Conservation (phyloP, 2,888 invertebrate genomes). For the Amphipoea lucens region DNA sequence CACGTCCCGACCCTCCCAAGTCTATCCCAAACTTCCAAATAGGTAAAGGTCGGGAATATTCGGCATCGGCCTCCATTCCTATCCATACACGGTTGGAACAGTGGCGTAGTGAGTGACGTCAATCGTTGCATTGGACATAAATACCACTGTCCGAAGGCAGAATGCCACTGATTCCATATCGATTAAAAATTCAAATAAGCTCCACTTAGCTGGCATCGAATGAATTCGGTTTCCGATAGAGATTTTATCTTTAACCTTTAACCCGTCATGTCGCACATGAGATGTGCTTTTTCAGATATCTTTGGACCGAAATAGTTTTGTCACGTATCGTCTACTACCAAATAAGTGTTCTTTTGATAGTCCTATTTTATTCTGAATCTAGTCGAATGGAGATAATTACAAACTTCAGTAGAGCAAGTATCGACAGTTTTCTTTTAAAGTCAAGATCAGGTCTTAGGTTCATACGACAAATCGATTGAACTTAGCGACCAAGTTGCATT, state of each 20-base stretch:
- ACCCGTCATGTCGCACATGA: not conserved
- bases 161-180: slow-evolving; percentile 15
- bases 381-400: not conserved
- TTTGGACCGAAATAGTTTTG: not conserved
- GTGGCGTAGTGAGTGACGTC: slow-evolving; percentile 49
- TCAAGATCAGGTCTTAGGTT: not conserved
- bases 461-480: not conserved
- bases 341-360: not conserved
- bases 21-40: slow-evolving; percentile 14
- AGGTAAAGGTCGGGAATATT: slow-evolving; percentile 15
- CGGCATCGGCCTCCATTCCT: slow-evolving; percentile 10
- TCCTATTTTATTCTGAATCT: not conserved
- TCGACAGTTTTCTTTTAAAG: not conserved
- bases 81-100: slow-evolving; percentile 13
- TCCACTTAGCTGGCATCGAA: not conserved
- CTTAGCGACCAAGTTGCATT: not conserved
- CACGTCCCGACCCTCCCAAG: not conserved
- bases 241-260: slow-evolving; percentile 29
- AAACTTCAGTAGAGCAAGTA: not conserved
- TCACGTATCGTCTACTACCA: not conserved
- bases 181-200: slow-evolving; percentile 31
- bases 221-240: slow-evolving; percentile 7
- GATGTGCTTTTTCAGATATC: slow-evolving; percentile 4
- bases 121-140: slow-evolving; percentile 49
- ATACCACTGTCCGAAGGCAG: slow-evolving; percentile 18